These are phyloP conservation scores for Tichodroma muraria DNA, from an alignment of 2,113 vertebrate genomes.

Conservation along the genomic window DNA sequence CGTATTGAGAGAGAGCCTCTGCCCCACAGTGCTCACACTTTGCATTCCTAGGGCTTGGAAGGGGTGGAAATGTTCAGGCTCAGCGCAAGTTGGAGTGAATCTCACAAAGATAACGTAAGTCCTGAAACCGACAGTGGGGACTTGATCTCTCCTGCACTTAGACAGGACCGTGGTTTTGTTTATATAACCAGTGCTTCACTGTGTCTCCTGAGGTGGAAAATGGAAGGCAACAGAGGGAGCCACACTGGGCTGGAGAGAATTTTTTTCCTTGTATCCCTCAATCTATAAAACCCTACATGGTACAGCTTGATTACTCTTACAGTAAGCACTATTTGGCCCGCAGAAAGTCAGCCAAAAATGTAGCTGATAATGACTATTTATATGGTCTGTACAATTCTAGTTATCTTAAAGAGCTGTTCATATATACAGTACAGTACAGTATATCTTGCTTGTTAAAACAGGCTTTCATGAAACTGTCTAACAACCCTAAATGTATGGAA, in stretches of 20 bases:
- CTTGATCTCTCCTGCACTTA: neutral
- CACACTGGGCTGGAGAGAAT: neutral
- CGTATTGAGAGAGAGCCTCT: neutral
- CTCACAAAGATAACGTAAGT: neutral
- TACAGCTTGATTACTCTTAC: constrained; percentile 39
- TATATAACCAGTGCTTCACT: neutral
- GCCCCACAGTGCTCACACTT: neutral
- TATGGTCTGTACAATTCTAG: constrained; percentile 36
- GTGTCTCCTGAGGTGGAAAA: neutral
- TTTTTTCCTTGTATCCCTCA: constrained; percentile 7
- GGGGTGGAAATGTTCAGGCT: neutral
- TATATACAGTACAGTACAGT: constrained; percentile 47
- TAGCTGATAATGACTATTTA: constrained; percentile 61
- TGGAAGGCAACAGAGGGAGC: neutral
- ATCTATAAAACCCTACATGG: constrained; percentile 43
- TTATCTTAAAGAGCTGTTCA: constrained; percentile 62
- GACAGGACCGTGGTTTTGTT: constrained; percentile 1
- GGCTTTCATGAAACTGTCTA: constrained; percentile 38
- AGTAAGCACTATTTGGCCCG: constrained; percentile 7
- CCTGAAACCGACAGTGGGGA: neutral
- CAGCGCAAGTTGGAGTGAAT: neutral
- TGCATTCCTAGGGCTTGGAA: neutral
- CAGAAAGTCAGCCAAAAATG: constrained; percentile 58
- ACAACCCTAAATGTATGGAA: constrained; percentile 38
- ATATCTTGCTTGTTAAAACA: constrained; percentile 59